Evolutionary conservation across 2,113 vertebrate species (phyloP).

Genomic region (Pimephales promelas): DNA sequence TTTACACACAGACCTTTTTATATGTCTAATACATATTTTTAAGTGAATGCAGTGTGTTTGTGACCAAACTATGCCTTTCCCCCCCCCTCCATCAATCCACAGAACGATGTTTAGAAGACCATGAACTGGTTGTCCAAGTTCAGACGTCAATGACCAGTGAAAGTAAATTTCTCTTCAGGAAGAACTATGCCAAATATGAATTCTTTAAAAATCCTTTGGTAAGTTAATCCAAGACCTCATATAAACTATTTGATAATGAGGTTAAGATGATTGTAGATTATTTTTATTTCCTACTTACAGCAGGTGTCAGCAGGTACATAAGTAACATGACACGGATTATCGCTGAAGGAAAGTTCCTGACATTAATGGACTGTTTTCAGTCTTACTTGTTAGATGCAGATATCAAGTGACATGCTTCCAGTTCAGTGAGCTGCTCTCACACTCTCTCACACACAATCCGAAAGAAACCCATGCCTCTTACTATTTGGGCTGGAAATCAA

Average conservation of each 20-base stretch:
- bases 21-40: not conserved
- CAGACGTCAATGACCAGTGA: conserved; percentile 91
- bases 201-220: conserved; percentile 97
- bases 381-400: conserved; percentile 29
- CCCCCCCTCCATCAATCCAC: conserved; percentile 15
- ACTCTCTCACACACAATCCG: conserved; percentile 6
- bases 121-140: conserved; percentile 91
- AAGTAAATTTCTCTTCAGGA: conserved; percentile 94
- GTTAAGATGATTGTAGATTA: not conserved
- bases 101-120: conserved; percentile 96
- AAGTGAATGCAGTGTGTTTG: not conserved
- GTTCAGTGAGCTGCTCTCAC: conserved; percentile 32
- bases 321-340: conserved; percentile 28
- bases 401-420: conserved; percentile 42
- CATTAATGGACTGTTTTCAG: conserved; percentile 30
- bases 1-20: not conserved
- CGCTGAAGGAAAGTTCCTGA: conserved; percentile 18
- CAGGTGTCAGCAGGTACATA: conserved; percentile 2
- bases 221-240: conserved; percentile 8
- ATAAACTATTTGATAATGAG: not conserved
- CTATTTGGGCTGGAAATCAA: conserved; percentile 27
- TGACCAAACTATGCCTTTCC: conserved; percentile 10
- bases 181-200: conserved; percentile 99
- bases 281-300: not conserved
- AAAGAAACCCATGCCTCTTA: conserved; percentile 1